Evolutionary conservation across 2,113 vertebrate genomes (phyloP).

Genomic region (Brachionichthys hirsutus): DNA sequence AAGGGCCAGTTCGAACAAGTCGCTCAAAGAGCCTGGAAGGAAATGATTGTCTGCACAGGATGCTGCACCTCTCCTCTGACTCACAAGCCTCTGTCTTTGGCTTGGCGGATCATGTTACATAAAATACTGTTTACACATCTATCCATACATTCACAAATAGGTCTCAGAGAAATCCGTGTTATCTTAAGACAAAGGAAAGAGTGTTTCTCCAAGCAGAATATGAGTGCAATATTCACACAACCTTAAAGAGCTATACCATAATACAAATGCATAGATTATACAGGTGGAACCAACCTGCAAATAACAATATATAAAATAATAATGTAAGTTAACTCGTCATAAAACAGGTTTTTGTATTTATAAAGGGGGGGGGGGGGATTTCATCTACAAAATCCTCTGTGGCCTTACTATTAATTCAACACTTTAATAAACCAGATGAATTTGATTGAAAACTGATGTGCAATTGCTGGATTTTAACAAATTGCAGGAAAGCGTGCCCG

Average conservation of each 20-base stretch:
- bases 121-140: slow-evolving; percentile 5
- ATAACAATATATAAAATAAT: no score
- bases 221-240: no score
- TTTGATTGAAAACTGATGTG: background rate
- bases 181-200: background rate
- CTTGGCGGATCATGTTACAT: background rate
- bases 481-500: background rate
- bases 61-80: slow-evolving; percentile 30
- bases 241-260: no score
- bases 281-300: no score
- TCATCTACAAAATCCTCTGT: background rate
- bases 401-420: background rate
- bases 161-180: background rate
- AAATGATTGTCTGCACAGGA: slow-evolving; percentile 68
- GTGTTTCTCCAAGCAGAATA: background rate
- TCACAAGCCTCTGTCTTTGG: slow-evolving; percentile 21
- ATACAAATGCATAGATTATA: no score
- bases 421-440: background rate
- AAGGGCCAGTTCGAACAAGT: slow-evolving; percentile 13
- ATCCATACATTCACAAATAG: slow-evolving; percentile 2
- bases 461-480: no score
- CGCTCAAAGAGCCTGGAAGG: slow-evolving; percentile 42
- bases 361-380: background rate
- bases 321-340: no score
- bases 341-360: no score